Conservation (phyloP, 92 coral and sea anemone genomes). For the Phenganax marumi region DNA sequence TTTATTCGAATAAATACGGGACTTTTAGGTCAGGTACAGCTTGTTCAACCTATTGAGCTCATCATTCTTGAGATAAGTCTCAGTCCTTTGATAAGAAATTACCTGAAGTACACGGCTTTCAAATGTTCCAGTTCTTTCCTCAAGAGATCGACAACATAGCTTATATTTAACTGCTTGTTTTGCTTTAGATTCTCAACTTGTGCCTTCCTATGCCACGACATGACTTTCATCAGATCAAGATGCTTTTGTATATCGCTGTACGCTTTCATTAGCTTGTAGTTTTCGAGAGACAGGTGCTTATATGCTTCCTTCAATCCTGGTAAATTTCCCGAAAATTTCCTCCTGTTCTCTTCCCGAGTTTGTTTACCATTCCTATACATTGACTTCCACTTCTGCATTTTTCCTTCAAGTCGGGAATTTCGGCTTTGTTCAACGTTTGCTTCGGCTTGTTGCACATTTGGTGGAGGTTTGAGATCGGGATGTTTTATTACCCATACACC, state of each 20-base stretch:
- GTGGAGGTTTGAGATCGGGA: slow-evolving; percentile 9
- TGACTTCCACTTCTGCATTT: slow-evolving; percentile 33
- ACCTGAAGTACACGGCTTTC: slow-evolving; percentile 8
- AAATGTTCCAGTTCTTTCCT: slow-evolving; percentile 17
- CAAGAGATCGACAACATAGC: slow-evolving; percentile 15
- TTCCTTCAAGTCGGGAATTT: slow-evolving; percentile 24
- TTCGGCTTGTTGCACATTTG: background rate
- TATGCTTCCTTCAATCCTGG: slow-evolving; percentile 54
- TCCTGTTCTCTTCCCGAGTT: background rate
- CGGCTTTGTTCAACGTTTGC: background rate
- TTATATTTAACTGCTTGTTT: background rate
- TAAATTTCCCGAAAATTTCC: background rate
- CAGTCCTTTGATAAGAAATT: no score
- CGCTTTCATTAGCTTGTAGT: slow-evolving; percentile 61
- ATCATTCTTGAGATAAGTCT: no score
- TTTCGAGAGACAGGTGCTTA: slow-evolving; percentile 68
- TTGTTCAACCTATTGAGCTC: no score
- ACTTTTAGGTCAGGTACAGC: no score
- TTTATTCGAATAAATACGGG: no score
- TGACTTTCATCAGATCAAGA: slow-evolving; percentile 74
- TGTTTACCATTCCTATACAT: slow-evolving; percentile 24
- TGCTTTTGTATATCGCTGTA: slow-evolving; percentile 67
- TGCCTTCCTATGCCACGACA: slow-evolving; percentile 87
- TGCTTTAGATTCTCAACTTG: slow-evolving; percentile 24
- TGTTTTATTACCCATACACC: slow-evolving; percentile 11